These are phyloP conservation scores for Ceratina australensis DNA, from an alignment of 1,140 invertebrate species.

Conservation along the genomic window DNA sequence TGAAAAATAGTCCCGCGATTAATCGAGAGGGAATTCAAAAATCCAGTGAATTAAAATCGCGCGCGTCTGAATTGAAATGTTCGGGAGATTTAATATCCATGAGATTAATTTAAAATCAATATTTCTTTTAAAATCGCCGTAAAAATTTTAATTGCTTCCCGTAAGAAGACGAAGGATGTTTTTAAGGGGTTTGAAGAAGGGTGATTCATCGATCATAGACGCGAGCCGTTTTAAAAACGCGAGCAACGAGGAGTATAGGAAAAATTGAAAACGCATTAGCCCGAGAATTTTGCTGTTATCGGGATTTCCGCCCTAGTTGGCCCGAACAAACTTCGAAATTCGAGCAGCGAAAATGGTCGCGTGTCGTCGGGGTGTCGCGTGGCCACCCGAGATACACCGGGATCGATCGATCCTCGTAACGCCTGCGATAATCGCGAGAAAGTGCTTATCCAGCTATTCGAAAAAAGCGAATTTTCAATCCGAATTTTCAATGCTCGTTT, in stretches of 20 bases:
- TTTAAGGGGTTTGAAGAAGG: background rate
- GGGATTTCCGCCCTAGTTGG: conserved; percentile 24
- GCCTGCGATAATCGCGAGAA: background rate
- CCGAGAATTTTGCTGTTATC: conserved; percentile 22
- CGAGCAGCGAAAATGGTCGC: background rate
- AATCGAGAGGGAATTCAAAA: background rate
- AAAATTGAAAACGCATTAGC: conserved; percentile 24
- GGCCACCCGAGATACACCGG: background rate
- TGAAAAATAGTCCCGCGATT: background rate
- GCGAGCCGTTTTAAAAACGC: background rate
- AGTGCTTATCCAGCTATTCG: too few relatives aligned
- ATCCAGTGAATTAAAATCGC: too few relatives aligned
- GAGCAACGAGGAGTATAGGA: background rate
- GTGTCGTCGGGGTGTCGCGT: background rate
- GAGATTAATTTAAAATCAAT: too few relatives aligned
- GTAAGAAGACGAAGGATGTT: background rate
- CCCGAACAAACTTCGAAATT: conserved; percentile 23
- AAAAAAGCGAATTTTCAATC: background rate
- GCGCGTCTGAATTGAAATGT: too few relatives aligned
- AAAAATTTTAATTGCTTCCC: too few relatives aligned
- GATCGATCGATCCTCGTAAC: background rate
- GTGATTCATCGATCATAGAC: conserved; percentile 6
- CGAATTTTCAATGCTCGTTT: background rate
- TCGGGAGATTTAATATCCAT: too few relatives aligned
- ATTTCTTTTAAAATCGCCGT: too few relatives aligned